A percentile compares a stretch with the other conserved stretches of the same genome.
These are phyloP conservation scores for Amphipyra berbera DNA, from an alignment of 2,888 invertebrate genomes.

Conservation along the genomic window DNA sequence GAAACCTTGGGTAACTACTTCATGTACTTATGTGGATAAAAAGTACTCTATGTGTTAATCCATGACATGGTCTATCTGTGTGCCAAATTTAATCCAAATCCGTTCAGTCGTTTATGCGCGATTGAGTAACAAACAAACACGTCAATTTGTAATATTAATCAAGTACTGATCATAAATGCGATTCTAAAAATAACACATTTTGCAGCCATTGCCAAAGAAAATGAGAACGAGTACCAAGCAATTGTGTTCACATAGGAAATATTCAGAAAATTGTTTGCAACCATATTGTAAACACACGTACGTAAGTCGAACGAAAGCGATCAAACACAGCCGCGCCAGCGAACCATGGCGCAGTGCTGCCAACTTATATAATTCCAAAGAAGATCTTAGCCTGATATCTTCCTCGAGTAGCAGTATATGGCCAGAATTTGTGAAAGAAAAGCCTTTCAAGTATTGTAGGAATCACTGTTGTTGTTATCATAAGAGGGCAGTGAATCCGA, in stretches of 20 bases:
- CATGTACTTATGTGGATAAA: too few relatives aligned
- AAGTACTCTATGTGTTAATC: too few relatives aligned
- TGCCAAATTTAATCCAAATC: too few relatives aligned
- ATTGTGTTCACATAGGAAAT: conserved; percentile 47
- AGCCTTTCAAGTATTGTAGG: conserved; percentile 14
- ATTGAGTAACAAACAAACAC: too few relatives aligned
- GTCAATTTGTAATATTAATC: too few relatives aligned
- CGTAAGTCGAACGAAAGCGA: conserved; percentile 47
- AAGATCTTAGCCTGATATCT: conserved; percentile 44
- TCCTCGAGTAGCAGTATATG: conserved; percentile 58
- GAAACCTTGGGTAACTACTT: too few relatives aligned
- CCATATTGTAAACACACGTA: conserved; percentile 52
- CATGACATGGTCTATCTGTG: too few relatives aligned
- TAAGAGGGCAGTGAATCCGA: conserved; percentile 69
- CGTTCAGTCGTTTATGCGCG: too few relatives aligned
- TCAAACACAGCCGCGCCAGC: conserved; percentile 52
- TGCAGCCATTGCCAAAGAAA: conserved; percentile 39
- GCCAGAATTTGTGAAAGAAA: conserved; percentile 55
- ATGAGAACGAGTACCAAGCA: conserved; percentile 35
- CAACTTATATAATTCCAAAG: conserved; percentile 43
- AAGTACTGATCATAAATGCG: too few relatives aligned
- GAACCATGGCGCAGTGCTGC: conserved; percentile 66
- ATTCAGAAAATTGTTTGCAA: conserved; percentile 64
- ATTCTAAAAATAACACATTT: background rate
- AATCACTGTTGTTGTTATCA: conserved; percentile 60